Percentiles rank a stretch among this genome's conserved stretches.
Evolutionary conservation across 2,797 vertebrate genomes (phyloP).

Genomic region (Mus spretus): DNA sequence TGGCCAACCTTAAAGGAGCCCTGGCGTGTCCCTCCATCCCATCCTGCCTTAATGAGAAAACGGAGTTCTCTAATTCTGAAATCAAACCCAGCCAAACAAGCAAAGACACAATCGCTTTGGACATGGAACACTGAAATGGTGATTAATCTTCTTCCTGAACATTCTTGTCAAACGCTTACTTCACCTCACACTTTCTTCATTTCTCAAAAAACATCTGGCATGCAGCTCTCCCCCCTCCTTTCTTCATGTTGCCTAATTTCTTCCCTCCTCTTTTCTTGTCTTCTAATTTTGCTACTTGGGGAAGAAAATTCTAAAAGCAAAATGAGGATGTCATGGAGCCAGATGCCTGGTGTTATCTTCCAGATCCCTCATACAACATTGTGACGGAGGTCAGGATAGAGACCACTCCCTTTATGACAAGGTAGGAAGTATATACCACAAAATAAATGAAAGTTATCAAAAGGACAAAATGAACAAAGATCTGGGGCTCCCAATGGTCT

Average conservation of each 20-base stretch:
- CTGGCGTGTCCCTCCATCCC: conserved; percentile 1
- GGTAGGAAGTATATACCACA: conserved; percentile 15
- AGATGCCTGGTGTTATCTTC: conserved; percentile 79
- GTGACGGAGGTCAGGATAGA: conserved; percentile 4
- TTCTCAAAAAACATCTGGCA: conserved; percentile 95
- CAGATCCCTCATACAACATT: not conserved
- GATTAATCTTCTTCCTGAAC: conserved; percentile 94
- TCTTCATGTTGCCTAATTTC: conserved; percentile 71
- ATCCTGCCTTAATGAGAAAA: conserved; percentile 64
- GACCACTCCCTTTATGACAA: conserved; percentile 33
- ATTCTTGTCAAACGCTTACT: conserved; percentile 95
- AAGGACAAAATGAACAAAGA: conserved; percentile 2
- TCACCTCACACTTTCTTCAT: conserved; percentile 94
- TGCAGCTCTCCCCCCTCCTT: conserved; percentile 88
- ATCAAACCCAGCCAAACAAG: conserved; percentile 83
- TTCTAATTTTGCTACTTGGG: conserved; percentile 89
- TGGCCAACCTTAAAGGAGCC: conserved; percentile 69
- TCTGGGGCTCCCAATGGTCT: not conserved
- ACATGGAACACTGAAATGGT: conserved; percentile 89
- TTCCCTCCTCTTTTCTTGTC: conserved; percentile 66
- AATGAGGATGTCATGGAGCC: conserved; percentile 77
- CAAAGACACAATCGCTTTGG: conserved; percentile 88
- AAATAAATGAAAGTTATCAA: conserved; percentile 5
- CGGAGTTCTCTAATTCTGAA: conserved; percentile 76
- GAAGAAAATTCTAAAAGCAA: conserved; percentile 89